A percentile compares a stretch with the other conserved stretches of the same genome.
These are phyloP conservation scores for Paramacrobiotus metropolitanus DNA, from an alignment of 1,140 invertebrate genomes.

Conservation along the genomic window DNA sequence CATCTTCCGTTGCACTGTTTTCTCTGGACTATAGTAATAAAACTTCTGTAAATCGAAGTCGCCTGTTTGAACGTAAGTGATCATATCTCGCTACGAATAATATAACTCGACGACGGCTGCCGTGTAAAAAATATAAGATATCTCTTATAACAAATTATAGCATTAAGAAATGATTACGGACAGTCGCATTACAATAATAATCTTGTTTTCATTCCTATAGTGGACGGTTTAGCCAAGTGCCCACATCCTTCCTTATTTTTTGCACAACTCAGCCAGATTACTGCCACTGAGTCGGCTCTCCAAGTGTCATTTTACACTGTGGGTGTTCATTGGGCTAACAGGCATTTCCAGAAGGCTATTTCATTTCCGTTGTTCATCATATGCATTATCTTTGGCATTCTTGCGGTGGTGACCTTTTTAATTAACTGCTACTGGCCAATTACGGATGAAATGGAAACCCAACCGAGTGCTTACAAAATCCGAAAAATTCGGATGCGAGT, in stretches of 20 bases:
- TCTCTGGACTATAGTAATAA: neutral
- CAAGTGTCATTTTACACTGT: neutral
- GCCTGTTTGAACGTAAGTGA: neutral
- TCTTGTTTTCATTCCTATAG: neutral
- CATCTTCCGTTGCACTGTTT: neutral
- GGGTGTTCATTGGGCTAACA: neutral
- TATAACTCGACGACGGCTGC: neutral
- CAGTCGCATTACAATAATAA: no score
- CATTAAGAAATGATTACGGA: neutral
- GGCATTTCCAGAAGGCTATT: neutral
- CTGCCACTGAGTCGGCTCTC: neutral
- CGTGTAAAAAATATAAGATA: no score
- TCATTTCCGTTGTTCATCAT: neutral
- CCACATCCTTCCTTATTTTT: neutral
- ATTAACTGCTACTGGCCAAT: neutral
- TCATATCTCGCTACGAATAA: neutral
- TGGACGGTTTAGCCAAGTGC: neutral
- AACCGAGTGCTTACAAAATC: neutral
- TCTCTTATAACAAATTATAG: neutral
- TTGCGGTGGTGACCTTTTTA: neutral
- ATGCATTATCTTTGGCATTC: neutral
- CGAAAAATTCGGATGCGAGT: constrained; percentile 1
- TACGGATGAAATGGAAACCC: neutral
- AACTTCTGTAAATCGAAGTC: neutral
- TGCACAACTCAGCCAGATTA: neutral